Percentiles rank a stretch among this genome's conserved stretches.
phyloP scores from a whole-genome alignment of 1,140 invertebrate species.

The Drosophila grimshawi region DNA sequence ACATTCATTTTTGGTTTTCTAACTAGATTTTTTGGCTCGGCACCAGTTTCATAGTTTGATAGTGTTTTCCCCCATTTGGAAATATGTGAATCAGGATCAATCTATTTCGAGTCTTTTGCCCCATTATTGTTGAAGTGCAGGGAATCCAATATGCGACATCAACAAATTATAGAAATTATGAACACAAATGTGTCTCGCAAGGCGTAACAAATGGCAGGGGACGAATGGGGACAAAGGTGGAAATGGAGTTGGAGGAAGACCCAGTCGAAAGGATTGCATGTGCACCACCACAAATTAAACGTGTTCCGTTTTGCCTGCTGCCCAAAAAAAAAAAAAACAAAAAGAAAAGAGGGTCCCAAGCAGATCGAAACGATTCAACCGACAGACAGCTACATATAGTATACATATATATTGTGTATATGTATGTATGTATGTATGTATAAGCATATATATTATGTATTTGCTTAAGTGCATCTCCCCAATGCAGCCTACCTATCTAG shows the following conservation, averaged over 20 bases:
- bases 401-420: conserved; percentile 2
- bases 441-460: conserved; percentile 22
- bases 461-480: conserved; percentile 41
- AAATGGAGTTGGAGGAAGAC: conserved; percentile 15
- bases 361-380: conserved; percentile 21
- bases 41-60: neutral
- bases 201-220: neutral
- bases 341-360: neutral
- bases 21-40: neutral
- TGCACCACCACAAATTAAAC: conserved; percentile 47
- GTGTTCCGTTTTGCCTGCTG: conserved; percentile 26
- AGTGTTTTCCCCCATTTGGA: neutral
- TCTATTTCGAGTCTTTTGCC: conserved; percentile 33
- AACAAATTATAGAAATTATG: conserved; percentile 52
- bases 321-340: neutral
- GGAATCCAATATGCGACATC: conserved; percentile 32
- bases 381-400: conserved; percentile 9
- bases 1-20: neutral
- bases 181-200: conserved; percentile 2
- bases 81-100: neutral
- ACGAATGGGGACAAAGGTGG: neutral
- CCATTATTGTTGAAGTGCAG: conserved; percentile 12
- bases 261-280: conserved; percentile 68
- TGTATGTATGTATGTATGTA: conserved; percentile 1
- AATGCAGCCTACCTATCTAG: conserved; percentile 11